phyloP scores from a whole-genome alignment of 2,888 invertebrate species.

The Galerucella pusilla region DNA sequence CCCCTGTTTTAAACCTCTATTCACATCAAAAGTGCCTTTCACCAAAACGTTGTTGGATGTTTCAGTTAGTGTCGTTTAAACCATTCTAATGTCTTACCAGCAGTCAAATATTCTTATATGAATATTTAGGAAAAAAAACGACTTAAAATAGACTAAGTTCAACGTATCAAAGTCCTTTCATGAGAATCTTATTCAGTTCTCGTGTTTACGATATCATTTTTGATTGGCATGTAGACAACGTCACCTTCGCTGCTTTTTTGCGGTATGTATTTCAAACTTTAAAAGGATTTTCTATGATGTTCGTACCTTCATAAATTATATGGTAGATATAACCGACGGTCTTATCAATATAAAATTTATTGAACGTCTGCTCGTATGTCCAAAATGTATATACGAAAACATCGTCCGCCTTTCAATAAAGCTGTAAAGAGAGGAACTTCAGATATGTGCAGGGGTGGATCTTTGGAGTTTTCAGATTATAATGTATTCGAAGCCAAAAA shows the following conservation, averaged over 20 bases:
- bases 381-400: constrained; percentile 7
- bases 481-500: neutral
- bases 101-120: too few relatives aligned
- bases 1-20: too few relatives aligned
- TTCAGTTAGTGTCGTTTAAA: too few relatives aligned
- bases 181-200: neutral
- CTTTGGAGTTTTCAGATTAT: neutral
- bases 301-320: constrained; percentile 31
- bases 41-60: too few relatives aligned
- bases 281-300: constrained; percentile 27
- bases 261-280: neutral
- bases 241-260: neutral
- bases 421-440: neutral
- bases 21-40: too few relatives aligned
- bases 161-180: neutral
- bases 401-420: constrained; percentile 8
- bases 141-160: too few relatives aligned
- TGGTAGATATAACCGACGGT: constrained; percentile 18
- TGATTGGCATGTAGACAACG: neutral
- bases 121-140: too few relatives aligned
- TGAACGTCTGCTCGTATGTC: constrained; percentile 12
- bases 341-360: constrained; percentile 31
- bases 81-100: too few relatives aligned
- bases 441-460: neutral
- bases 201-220: neutral